These are phyloP conservation scores for Chaetorhynchus papuensis DNA, from an alignment of 2,113 vertebrate species.

Conservation along the genomic window DNA sequence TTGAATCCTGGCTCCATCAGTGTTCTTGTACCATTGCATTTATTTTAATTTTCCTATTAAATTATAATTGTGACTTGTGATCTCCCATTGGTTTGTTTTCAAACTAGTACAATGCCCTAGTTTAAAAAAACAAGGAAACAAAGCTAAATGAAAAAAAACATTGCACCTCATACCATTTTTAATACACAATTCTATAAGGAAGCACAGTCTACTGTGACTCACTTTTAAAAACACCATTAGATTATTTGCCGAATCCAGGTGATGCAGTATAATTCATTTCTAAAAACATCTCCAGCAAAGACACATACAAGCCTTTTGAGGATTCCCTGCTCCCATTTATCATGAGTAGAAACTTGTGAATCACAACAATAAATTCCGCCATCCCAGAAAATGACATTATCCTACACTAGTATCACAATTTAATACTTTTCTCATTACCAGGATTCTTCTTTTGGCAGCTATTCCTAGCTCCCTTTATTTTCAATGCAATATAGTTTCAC, in stretches of 20 bases:
- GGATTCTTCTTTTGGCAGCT: not conserved
- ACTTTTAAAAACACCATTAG: constrained; percentile 32
- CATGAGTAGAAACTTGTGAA: not conserved
- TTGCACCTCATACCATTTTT: not conserved
- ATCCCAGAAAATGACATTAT: constrained; percentile 1
- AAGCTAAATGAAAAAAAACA: not conserved
- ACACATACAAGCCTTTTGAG: not conserved
- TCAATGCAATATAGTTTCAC: not conserved
- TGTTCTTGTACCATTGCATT: too few relatives aligned
- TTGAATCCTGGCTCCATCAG: too few relatives aligned
- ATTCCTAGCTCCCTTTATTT: not conserved
- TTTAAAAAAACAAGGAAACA: not conserved
- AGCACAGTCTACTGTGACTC: not conserved
- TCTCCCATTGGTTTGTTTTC: too few relatives aligned
- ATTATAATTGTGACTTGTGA: too few relatives aligned
- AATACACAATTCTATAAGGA: not conserved
- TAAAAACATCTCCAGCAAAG: not conserved
- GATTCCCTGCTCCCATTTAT: not conserved
- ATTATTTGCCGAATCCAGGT: constrained; percentile 23
- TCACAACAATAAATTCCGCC: not conserved
- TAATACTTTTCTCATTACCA: constrained; percentile 42
- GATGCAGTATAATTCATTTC: not conserved
- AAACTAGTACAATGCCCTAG: not conserved
- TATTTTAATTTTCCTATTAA: too few relatives aligned
- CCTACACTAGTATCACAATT: constrained; percentile 45